phyloP scores from a whole-genome alignment of 2,113 vertebrate genomes.

The Plectropomus leopardus region DNA sequence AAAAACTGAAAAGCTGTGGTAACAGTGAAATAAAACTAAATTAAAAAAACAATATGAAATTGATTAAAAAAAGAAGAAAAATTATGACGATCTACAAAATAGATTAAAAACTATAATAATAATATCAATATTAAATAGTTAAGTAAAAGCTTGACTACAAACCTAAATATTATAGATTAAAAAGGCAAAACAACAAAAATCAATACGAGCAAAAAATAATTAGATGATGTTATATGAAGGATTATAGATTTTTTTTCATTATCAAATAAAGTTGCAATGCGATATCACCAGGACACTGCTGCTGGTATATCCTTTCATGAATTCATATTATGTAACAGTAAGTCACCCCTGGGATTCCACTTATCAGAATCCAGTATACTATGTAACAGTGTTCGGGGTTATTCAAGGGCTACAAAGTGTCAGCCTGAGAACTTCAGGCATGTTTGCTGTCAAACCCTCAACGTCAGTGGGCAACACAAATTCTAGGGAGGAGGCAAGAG shows the following conservation, averaged over 20 bases:
- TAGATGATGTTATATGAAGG: too few relatives aligned
- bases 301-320: not conserved
- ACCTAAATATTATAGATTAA: too few relatives aligned
- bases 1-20: too few relatives aligned
- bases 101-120: too few relatives aligned
- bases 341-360: not conserved
- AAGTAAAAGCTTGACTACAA: too few relatives aligned
- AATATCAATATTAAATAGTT: too few relatives aligned
- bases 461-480: not conserved
- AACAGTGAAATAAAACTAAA: too few relatives aligned
- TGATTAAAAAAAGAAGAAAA: too few relatives aligned
- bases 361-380: not conserved
- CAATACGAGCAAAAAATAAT: too few relatives aligned
- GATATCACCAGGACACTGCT: not conserved
- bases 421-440: not conserved
- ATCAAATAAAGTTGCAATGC: not conserved
- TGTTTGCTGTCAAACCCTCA: not conserved
- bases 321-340: conserved; percentile 1
- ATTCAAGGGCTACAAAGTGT: not conserved
- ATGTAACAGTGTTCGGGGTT: not conserved
- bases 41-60: too few relatives aligned
- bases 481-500: not conserved
- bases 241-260: not conserved
- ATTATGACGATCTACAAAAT: too few relatives aligned
- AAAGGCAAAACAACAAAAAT: too few relatives aligned